phyloP scores from a whole-genome alignment of 2,113 vertebrate species.

The Leptocoma aspasia region DNA sequence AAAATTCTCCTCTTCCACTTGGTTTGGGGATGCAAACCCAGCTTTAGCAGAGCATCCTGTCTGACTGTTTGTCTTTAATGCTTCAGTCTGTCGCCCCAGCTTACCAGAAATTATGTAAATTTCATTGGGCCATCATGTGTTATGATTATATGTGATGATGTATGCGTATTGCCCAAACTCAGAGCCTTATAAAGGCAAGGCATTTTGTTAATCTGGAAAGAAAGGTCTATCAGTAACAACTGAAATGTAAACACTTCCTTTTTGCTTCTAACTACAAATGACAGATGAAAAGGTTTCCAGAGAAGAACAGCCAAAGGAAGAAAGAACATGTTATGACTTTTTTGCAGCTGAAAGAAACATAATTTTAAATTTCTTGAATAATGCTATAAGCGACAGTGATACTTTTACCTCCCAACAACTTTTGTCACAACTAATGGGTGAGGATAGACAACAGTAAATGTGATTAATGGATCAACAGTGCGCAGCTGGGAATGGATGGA shows the following conservation, averaged over 20 bases:
- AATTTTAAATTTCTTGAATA: background rate
- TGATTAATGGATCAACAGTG: background rate
- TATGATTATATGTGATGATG: background rate
- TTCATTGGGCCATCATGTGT: background rate
- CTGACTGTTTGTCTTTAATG: fast-evolving
- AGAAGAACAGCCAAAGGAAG: background rate
- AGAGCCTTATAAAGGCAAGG: background rate
- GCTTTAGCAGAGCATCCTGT: background rate
- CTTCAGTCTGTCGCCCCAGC: background rate
- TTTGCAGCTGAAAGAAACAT: background rate
- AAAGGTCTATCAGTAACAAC: background rate
- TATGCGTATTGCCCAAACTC: background rate
- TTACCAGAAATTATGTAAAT: background rate
- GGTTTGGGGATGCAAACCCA: fast-evolving
- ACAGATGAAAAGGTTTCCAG: background rate
- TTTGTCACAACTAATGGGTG: background rate
- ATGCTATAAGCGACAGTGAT: background rate
- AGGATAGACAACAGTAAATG: background rate
- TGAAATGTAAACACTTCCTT: background rate
- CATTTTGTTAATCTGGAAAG: background rate
- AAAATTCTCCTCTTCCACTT: background rate
- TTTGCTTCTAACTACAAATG: background rate
- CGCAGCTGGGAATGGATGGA: background rate
- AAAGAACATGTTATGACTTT: background rate
- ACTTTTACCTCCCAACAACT: background rate